Conservation (phyloP, 2,113 vertebrate species). For the Sinocyclocheilus grahami region DNA sequence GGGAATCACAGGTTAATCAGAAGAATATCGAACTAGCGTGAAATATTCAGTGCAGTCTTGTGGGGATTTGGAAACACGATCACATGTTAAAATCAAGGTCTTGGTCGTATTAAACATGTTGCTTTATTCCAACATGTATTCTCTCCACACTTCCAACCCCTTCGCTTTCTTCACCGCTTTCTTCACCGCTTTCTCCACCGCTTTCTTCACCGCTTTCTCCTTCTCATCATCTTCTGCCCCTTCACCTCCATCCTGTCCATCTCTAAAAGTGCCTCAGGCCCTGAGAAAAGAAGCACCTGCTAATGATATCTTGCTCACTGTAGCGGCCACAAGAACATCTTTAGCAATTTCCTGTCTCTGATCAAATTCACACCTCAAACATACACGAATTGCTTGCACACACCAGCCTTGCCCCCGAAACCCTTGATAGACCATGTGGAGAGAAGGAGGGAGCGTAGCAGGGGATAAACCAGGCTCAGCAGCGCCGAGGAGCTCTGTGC, state of each 20-base stretch:
- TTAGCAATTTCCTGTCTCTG: conserved; percentile 38
- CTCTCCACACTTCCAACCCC: conserved; percentile 50
- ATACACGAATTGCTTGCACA: conserved; percentile 3
- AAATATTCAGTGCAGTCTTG: conserved; percentile 12
- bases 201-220: not conserved
- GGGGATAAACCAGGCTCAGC: conserved; percentile 12
- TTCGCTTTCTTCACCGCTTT: not conserved
- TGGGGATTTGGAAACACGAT: not conserved
- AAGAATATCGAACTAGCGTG: not conserved
- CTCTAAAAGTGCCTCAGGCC: conserved; percentile 60
- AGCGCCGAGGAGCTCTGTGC: not conserved
- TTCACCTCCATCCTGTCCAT: conserved; percentile 34
- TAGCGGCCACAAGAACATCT: not conserved
- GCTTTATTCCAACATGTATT: not conserved
- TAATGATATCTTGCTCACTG: conserved; percentile 58
- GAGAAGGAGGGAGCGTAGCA: not conserved
- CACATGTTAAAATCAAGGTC: not conserved
- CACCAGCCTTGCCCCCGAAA: not conserved
- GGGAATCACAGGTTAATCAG: not conserved
- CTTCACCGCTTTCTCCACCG: not conserved
- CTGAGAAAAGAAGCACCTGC: conserved; percentile 66
- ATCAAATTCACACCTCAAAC: conserved; percentile 27
- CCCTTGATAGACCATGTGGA: conserved; percentile 17
- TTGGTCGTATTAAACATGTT: not conserved
- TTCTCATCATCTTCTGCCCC: not conserved